Evolutionary conservation across 2,113 vertebrate genomes (phyloP), one percentile per base, ranked within the genome.

Genomic region (Catharus fuscescens): DNA sequence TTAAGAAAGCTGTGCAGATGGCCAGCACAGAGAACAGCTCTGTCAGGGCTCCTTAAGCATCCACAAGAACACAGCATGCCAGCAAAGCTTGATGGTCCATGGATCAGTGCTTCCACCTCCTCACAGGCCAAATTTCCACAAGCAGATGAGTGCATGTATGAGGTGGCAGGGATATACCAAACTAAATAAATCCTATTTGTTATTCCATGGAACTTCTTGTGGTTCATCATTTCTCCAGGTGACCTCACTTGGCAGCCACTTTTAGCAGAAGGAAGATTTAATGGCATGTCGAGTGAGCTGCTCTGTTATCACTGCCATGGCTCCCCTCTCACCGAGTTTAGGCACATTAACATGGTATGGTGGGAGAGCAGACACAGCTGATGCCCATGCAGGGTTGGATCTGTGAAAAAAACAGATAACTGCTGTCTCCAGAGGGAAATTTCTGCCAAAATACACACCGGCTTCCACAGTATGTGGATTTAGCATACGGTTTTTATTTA

Each of bases 1-100:
- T 73, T 88, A 88, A 83, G 79, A 74, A 82, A 79, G 67, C 44
- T 86, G 71, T 95, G 67, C 82, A 92, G 85, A 93, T 78, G 71
- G 87, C 34, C 64, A 70, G 76, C 38, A 13, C 44, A 80, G 47
- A 83, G 8, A 85, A 17, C 67, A 80, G 48, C 62, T 78, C 52
- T 94, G 71, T 71, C 53, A 92, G 79, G 60, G 36, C 60, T 93
- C 47, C 74, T 87, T 80, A 70, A 0, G 0, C n/a, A 62, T 45
- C 76, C 18, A 6, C 50, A 52, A 50, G 47, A 65, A 19, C 6
- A 6, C 8, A 26, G 38, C 9, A 9, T 20, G 79, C 36, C 77
- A 87, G 53, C 19, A 87, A 84, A 95, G 5, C 48, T 73, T 42
- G 57, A 87, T 78, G 70, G 65, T 48, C 67, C 67, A 24, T 66